These are phyloP conservation scores for Tragulus kanchil DNA, from an alignment of 2,113 vertebrate genomes.

Conservation along the genomic window DNA sequence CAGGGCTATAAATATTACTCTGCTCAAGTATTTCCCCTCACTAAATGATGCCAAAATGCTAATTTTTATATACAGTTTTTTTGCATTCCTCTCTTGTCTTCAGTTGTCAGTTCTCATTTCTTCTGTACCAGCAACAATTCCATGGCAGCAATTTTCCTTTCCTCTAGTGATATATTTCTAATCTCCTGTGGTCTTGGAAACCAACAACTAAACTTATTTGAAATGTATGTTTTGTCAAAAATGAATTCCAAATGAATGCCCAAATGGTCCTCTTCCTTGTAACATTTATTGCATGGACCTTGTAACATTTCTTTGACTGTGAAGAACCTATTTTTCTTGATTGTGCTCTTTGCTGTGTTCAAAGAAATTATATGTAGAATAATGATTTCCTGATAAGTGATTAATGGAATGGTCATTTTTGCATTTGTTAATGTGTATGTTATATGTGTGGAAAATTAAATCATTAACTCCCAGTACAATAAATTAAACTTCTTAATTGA, in stretches of 20 bases:
- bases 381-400: not conserved
- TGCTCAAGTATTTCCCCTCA: slow-evolving; percentile 8
- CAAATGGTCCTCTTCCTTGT: slow-evolving; percentile 17
- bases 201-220: slow-evolving; percentile 59
- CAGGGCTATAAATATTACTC: not conserved
- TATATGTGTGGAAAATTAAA: slow-evolving; percentile 42
- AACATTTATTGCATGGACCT: not conserved
- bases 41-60: not conserved
- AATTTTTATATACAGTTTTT: slow-evolving; percentile 23
- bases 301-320: not conserved
- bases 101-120: slow-evolving; percentile 57
- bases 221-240: slow-evolving; percentile 54
- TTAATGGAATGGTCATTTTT: slow-evolving; percentile 1
- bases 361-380: slow-evolving; percentile 7
- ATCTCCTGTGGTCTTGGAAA: slow-evolving; percentile 47
- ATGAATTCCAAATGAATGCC: slow-evolving; percentile 63
- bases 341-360: not conserved
- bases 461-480: not conserved
- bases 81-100: not conserved
- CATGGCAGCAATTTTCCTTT: not conserved
- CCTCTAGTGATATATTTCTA: slow-evolving; percentile 22
- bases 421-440: not conserved
- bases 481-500: slow-evolving; percentile 13
- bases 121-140: slow-evolving; percentile 1
- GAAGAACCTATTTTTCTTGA: slow-evolving; percentile 24